Conservation (phyloP, 1,140 invertebrate genomes). For the Zaprionus lachaisei region DNA sequence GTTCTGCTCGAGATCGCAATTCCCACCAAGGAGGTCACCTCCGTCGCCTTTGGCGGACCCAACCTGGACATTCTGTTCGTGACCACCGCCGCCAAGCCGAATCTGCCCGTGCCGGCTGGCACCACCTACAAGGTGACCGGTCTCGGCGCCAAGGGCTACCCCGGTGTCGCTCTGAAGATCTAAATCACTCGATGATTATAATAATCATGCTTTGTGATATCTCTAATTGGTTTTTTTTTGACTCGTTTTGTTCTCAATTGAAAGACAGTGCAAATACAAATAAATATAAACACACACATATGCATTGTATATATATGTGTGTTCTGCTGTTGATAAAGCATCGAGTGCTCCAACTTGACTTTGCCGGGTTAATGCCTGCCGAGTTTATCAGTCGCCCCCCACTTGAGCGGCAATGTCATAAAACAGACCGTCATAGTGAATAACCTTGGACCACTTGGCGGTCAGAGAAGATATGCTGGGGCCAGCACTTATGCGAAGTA, state of each 20-base stretch:
- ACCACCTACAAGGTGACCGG: slow-evolving; percentile 89
- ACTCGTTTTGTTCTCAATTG: slow-evolving; percentile 12
- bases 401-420: slow-evolving; percentile 12
- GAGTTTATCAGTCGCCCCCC: slow-evolving; percentile 11
- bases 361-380: slow-evolving; percentile 14
- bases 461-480: slow-evolving; percentile 10
- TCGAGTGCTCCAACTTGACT: slow-evolving; percentile 25
- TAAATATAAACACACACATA: slow-evolving; percentile 14
- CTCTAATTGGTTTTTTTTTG: slow-evolving; percentile 14
- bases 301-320: background rate
- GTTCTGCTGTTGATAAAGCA: slow-evolving; percentile 31
- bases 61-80: slow-evolving; percentile 91
- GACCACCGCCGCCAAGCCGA: slow-evolving; percentile 88
- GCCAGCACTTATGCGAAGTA: background rate
- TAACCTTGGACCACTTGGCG: slow-evolving; percentile 26
- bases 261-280: slow-evolving; percentile 50
- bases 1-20: slow-evolving; percentile 78
- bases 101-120: slow-evolving; percentile 88
- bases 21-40: slow-evolving; percentile 91
- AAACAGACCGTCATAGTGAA: background rate
- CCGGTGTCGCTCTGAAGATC: slow-evolving; percentile 63
- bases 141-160: slow-evolving; percentile 87
- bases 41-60: slow-evolving; percentile 91
- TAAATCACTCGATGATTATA: slow-evolving; percentile 31
- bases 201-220: slow-evolving; percentile 15